phyloP scores from a whole-genome alignment of 92 coral and sea anemone species.

The Epizoanthus fatuus region DNA sequence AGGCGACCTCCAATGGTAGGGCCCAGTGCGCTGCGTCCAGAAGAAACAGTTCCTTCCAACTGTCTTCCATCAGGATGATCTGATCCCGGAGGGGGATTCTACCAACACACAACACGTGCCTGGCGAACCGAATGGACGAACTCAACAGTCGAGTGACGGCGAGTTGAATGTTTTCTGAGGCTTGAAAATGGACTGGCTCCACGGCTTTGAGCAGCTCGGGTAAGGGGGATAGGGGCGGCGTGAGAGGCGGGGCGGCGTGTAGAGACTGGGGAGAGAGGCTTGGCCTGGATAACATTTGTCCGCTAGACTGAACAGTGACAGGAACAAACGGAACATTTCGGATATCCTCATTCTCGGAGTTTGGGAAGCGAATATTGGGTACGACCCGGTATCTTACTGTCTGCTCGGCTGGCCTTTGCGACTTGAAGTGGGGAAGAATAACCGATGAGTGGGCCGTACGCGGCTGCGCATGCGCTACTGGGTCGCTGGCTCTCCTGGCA shows the following conservation, averaged over 20 bases:
- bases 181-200: constrained; percentile 75
- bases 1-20: constrained; percentile 79
- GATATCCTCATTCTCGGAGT: constrained; percentile 7
- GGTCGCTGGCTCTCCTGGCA: constrained; percentile 12
- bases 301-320: constrained; percentile 12
- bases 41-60: constrained; percentile 95
- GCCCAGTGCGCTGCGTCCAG: constrained; percentile 96
- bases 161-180: constrained; percentile 83
- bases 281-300: constrained; percentile 31
- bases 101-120: constrained; percentile 90
- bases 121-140: constrained; percentile 88
- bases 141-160: constrained; percentile 85
- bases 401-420: background rate
- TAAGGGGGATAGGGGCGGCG: constrained; percentile 42
- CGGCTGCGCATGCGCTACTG: background rate
- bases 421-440: constrained; percentile 7
- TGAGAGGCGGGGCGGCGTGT: constrained; percentile 42
- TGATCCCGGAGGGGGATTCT: constrained; percentile 95
- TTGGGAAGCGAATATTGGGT: constrained; percentile 11
- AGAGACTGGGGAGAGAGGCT: constrained; percentile 20
- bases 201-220: constrained; percentile 82
- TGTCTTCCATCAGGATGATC: constrained; percentile 94
- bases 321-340: constrained; percentile 15
- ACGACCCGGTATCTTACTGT: constrained; percentile 12
- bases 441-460: constrained; percentile 18